phyloP scores from a whole-genome alignment of 1,140 invertebrate genomes.

The Orussus abietinus region DNA sequence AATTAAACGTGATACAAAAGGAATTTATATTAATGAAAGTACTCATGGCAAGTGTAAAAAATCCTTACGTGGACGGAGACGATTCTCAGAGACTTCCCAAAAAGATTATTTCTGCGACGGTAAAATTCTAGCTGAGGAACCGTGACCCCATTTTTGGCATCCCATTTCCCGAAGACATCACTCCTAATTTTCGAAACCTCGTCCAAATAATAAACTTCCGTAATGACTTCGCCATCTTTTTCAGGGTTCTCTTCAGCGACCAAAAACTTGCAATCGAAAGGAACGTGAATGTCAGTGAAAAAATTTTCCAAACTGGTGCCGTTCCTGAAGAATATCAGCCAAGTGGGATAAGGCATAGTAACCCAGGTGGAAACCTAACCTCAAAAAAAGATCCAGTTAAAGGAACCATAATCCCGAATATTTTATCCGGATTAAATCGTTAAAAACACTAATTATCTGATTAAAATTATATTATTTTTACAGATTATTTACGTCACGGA shows the following conservation, averaged over 20 bases:
- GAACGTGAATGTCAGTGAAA: constrained; percentile 33
- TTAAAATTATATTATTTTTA: too few species aligned
- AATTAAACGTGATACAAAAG: constrained; percentile 1
- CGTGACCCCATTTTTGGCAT: constrained; percentile 20
- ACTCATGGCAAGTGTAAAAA: constrained; percentile 3
- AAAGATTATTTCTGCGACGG: constrained; percentile 40
- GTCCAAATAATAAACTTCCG: constrained; percentile 41
- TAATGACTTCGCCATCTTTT: constrained; percentile 18
- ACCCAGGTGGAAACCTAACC: constrained; percentile 35
- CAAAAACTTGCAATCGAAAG: constrained; percentile 41
- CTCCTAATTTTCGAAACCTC: constrained; percentile 26
- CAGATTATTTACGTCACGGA: constrained; percentile 33
- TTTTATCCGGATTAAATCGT: too few species aligned
- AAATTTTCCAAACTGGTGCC: constrained; percentile 29
- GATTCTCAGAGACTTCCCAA: constrained; percentile 38
- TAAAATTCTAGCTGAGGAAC: constrained; percentile 32
- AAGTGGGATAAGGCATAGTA: constrained; percentile 44
- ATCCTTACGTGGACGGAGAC: constrained; percentile 37
- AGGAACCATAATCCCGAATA: too few species aligned
- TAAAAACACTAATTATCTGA: too few species aligned
- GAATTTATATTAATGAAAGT: constrained; percentile 7
- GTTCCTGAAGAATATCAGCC: constrained; percentile 39
- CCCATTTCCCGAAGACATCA: constrained; percentile 33
- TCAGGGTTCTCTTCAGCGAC: constrained; percentile 17
- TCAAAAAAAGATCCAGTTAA: too few species aligned